Conservation (phyloP, 2,797 vertebrate genomes). For the Danio jaintianensis region DNA sequence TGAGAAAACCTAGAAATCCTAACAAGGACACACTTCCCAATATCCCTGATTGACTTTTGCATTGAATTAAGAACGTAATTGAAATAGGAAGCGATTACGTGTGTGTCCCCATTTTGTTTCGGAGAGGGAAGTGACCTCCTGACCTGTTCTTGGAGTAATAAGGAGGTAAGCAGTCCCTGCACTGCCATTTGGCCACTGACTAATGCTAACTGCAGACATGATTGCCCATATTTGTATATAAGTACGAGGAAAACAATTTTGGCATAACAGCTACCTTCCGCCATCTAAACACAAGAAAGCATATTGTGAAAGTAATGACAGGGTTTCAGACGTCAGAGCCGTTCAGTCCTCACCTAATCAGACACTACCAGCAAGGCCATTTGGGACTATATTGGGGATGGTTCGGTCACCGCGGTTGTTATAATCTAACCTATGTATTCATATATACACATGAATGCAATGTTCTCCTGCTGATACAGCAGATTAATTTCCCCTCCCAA, state of each 20-base stretch:
- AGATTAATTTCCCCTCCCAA: slow-evolving; percentile 59
- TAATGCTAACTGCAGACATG: slow-evolving; percentile 60
- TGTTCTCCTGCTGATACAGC: slow-evolving; percentile 66
- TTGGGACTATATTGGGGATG: slow-evolving; percentile 31
- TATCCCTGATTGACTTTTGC: not conserved
- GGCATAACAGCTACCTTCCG: slow-evolving; percentile 71
- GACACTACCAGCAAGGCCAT: slow-evolving; percentile 13
- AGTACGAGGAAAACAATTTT: slow-evolving; percentile 72
- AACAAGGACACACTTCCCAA: not conserved
- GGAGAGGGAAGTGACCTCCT: slow-evolving; percentile 56
- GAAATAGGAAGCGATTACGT: slow-evolving; percentile 19
- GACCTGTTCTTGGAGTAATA: slow-evolving; percentile 60
- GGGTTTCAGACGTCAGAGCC: slow-evolving; percentile 56
- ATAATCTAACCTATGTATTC: slow-evolving; percentile 66
- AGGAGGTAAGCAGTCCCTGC: slow-evolving; percentile 47
- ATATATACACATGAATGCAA: slow-evolving; percentile 58
- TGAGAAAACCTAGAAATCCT: not conserved
- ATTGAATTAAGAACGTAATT: slow-evolving; percentile 3
- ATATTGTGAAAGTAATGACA: slow-evolving; percentile 69
- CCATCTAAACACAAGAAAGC: slow-evolving; percentile 62
- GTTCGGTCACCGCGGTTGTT: slow-evolving; percentile 56
- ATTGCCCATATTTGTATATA: slow-evolving; percentile 61
- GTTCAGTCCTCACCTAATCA: slow-evolving; percentile 23
- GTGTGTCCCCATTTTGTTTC: slow-evolving; percentile 18
- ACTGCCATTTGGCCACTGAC: slow-evolving; percentile 64